Base-by-base conservation (phyloP, 2,113 vertebrate species). In the Equus przewalskii region DNA sequence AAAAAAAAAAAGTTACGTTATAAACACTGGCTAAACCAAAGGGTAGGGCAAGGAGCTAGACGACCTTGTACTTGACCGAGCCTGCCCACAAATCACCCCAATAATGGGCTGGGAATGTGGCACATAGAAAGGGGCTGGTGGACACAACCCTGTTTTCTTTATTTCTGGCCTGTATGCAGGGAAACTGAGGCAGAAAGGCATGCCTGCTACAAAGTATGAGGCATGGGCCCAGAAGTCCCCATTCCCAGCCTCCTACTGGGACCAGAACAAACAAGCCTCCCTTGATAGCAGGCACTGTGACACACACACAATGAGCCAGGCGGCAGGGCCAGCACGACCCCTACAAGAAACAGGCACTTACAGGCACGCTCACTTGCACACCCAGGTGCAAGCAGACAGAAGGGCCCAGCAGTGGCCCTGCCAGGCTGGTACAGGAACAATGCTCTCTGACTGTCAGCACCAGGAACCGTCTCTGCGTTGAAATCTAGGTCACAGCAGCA, bases 401-500 rank as follows among this genome's bases (percentile, higher is more conserved):
- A 97, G 92, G 91, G 73, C 97, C 94, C 95, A 95, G 97, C 80
- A 0, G 97, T 89, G 87, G 97, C 96, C 91, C 96, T 88, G 73
- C 88, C 88, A 89, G 96, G 91, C 96, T 7, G 94, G 88, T 88
- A 90, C 92, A 88, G 94, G 94, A 95, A 95, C 98, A 97, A 97
- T 91, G 94, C 97, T 85, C 94, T 94, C 87, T 85, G 95, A 95
- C 96, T 97, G 98, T 98, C 97, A 97, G 97, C 97, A 93, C 98
- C 96, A 97, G 95, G 95, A 96, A 94, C 96, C 73, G 44, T 96
- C 96, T 82, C 87, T 1, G 93, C 96, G 91, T 94, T 41, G 94
- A 97, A 98, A 98, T 97, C 97, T 98, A 97, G 98, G 98, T 97
- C 98, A 97, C 41, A 76, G 95, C 97, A 92, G 97, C 90, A 87